Evolutionary conservation across 1,140 invertebrate species (phyloP), one percentile per base, ranked within the genome.

Genomic region (Planococcus citri): DNA sequence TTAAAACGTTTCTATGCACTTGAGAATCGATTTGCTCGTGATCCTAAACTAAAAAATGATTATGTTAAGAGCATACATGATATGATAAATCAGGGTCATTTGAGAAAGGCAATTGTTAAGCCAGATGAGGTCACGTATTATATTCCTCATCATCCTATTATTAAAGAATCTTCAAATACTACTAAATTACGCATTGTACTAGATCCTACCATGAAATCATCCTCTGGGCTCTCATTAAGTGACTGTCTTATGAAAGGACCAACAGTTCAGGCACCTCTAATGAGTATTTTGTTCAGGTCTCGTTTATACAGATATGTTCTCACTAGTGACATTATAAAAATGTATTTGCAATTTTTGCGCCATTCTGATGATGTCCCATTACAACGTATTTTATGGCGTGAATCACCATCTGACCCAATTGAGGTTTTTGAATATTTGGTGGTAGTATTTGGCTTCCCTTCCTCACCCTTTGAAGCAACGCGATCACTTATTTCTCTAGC

Each of bases 361-460:
- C 57, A 60, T 60, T n/a, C 17, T 20, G 57, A 60, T 20, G 57
- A 60, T 60, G 20, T n/a, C 57, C 6, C 6, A 17, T 60, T 60
- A 9, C 21, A 20, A n/a, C 6, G 57, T 9, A 60, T 60, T 60
- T 20, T 60, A 4, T 60, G 57, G 21, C 6, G 57, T 9, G 21
- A 60, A 9, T 20, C 17, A 9, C 21, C 6, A 8, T 9, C 6
- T 10, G 37, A 77, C 60, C 38, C 68, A 17, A 51, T 80, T 0
- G 73, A 72, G 69, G 74, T 69, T 9, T 81, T 71, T 73, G 73
- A 67, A 37, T 60, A 80, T 14, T 76, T 73, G 14, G 80, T 77
- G 1, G 73, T 80, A 2, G 80, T 79, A 2, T 80, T 78, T 71
- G 79, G 79, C 2, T 78, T 76, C 25, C 71, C 75, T 3, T 73